Conservation (phyloP, 1,140 invertebrate species). For the Eumeta japonica region DNA sequence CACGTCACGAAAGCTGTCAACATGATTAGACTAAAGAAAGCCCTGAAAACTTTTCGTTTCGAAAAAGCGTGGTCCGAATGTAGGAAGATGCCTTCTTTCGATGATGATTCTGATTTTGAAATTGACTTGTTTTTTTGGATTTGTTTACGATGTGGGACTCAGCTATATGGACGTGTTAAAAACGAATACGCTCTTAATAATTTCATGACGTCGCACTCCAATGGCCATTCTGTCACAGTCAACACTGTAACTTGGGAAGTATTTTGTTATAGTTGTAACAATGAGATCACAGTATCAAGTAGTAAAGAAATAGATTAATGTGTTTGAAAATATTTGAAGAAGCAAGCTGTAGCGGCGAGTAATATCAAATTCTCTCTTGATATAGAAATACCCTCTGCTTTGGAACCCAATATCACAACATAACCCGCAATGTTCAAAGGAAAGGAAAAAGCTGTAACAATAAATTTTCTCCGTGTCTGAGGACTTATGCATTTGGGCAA, state of each 20-base stretch:
- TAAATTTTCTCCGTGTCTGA: slow-evolving; percentile 57
- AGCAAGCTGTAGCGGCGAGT: slow-evolving; percentile 33
- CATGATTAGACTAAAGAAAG: slow-evolving; percentile 63
- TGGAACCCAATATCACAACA: slow-evolving; percentile 31
- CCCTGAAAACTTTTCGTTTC: slow-evolving; percentile 59
- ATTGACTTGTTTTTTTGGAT: slow-evolving; percentile 66
- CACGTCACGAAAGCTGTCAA: slow-evolving; percentile 72
- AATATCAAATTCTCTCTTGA: slow-evolving; percentile 30
- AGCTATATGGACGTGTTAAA: slow-evolving; percentile 71
- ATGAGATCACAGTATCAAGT: slow-evolving; percentile 57
- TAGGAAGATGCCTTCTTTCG: slow-evolving; percentile 40
- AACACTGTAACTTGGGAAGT: slow-evolving; percentile 72
- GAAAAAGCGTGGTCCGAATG: slow-evolving; percentile 64
- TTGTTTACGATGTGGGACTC: slow-evolving; percentile 71
- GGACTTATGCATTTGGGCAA: slow-evolving; percentile 88
- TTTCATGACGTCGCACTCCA: slow-evolving; percentile 72
- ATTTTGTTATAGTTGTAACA: slow-evolving; percentile 74
- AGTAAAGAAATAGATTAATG: slow-evolving; percentile 66
- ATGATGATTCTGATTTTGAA: slow-evolving; percentile 58
- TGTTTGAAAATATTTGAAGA: slow-evolving; percentile 65
- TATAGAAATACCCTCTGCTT: slow-evolving; percentile 32
- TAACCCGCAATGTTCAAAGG: slow-evolving; percentile 23
- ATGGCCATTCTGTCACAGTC: slow-evolving; percentile 71
- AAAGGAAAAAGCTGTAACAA: slow-evolving; percentile 35
- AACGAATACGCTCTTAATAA: slow-evolving; percentile 77